These are phyloP conservation scores for Hypsopygia costalis DNA, from an alignment of 2,888 invertebrate genomes.

Conservation along the genomic window DNA sequence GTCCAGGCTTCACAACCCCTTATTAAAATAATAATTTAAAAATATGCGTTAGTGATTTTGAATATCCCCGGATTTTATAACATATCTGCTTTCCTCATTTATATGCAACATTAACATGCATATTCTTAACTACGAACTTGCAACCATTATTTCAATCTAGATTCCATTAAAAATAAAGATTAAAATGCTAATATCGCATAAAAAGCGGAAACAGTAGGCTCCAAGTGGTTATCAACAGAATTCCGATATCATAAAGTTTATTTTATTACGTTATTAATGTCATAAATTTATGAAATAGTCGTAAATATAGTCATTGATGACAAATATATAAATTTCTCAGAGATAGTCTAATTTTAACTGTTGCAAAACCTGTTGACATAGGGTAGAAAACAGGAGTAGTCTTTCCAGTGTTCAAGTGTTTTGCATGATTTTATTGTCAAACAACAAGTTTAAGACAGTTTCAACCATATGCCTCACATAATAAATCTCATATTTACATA, in stretches of 20 bases:
- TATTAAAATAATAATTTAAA: no score
- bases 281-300: slow-evolving; percentile 1
- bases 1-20: no score
- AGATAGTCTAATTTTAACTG: slow-evolving; percentile 2
- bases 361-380: slow-evolving; percentile 4
- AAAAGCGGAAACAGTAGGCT: not conserved
- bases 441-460: not conserved
- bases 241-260: not conserved
- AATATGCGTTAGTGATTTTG: no score
- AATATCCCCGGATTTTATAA: no score
- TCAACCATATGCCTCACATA: not conserved
- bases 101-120: no score
- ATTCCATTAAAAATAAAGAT: not conserved
- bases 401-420: not conserved
- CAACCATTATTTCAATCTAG: not conserved
- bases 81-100: no score
- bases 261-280: not conserved
- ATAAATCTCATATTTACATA: not conserved
- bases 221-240: not conserved
- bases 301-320: slow-evolving; percentile 1
- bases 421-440: slow-evolving; percentile 9
- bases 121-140: no score
- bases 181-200: not conserved
- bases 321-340: not conserved
- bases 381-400: not conserved